phyloP scores from a whole-genome alignment of 1,140 invertebrate genomes.

The Cydia splendana region DNA sequence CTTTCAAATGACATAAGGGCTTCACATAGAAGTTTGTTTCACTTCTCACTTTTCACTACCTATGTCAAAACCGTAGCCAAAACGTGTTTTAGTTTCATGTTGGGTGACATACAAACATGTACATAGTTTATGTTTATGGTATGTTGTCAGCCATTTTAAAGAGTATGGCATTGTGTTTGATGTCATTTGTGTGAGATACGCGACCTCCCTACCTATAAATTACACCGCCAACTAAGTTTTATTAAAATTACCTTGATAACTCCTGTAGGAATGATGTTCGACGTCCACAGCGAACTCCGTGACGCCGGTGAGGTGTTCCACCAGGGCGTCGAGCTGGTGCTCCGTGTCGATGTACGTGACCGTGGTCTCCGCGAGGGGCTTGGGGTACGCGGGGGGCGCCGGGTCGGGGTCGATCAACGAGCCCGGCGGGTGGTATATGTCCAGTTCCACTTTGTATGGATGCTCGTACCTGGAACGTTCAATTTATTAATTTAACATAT shows the following conservation, averaged over 20 bases:
- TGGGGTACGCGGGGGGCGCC: slow-evolving; percentile 62
- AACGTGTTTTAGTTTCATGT: too few species aligned
- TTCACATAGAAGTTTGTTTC: too few species aligned
- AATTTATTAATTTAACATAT: slow-evolving; percentile 28
- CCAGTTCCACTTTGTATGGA: slow-evolving; percentile 94
- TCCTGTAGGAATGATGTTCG: slow-evolving; percentile 70
- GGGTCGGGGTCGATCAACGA: slow-evolving; percentile 76
- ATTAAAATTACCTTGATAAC: slow-evolving; percentile 62
- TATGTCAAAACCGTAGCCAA: too few species aligned
- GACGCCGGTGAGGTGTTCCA: slow-evolving; percentile 83
- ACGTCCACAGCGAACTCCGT: slow-evolving; percentile 79
- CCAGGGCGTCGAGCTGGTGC: slow-evolving; percentile 83
- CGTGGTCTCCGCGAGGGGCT: slow-evolving; percentile 83
- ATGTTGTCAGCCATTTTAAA: too few species aligned
- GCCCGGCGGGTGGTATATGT: slow-evolving; percentile 82
- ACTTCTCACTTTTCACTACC: too few species aligned
- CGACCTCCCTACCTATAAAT: too few species aligned
- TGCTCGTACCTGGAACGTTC: slow-evolving; percentile 83
- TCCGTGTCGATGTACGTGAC: slow-evolving; percentile 85
- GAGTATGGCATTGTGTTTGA: too few species aligned
- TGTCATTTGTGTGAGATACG: too few species aligned
- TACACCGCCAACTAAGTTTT: neutral
- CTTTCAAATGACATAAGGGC: too few species aligned
- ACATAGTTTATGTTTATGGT: too few species aligned
- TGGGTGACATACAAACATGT: too few species aligned